Evolutionary conservation across 1,140 invertebrate species (phyloP).

Genomic region (Rhyacophila brunnea): DNA sequence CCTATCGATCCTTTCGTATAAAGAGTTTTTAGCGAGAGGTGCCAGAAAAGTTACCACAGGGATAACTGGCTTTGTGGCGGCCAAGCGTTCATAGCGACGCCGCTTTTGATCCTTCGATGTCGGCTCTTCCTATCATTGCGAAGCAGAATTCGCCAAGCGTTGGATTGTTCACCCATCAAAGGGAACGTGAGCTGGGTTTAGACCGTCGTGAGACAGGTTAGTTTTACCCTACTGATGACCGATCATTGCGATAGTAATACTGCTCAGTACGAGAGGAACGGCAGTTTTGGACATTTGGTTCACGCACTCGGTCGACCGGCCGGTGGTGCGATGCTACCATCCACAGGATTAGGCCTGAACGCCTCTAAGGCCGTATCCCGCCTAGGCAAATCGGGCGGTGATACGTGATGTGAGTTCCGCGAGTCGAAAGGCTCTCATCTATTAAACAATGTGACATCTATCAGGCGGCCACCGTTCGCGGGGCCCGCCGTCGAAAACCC

Average conservation of each 20-base stretch:
- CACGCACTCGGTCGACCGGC: constrained; percentile 65
- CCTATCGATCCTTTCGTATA: constrained; percentile 78
- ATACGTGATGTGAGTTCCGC: constrained; percentile 51
- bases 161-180: no score
- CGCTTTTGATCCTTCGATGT: constrained; percentile 83
- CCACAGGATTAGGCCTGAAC: constrained; percentile 80
- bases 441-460: constrained; percentile 58
- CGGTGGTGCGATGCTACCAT: constrained; percentile 77
- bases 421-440: constrained; percentile 56
- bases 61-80: constrained; percentile 72
- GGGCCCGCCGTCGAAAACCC: constrained; percentile 80
- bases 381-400: constrained; percentile 60
- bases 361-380: constrained; percentile 77
- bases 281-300: constrained; percentile 73
- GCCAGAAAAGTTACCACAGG: constrained; percentile 84
- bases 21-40: constrained; percentile 76
- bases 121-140: constrained; percentile 85
- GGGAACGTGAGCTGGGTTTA: constrained; percentile 77
- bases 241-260: constrained; percentile 58
- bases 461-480: constrained; percentile 69
- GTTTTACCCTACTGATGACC: constrained; percentile 51
- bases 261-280: constrained; percentile 64
- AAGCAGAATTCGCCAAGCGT: constrained; percentile 82
- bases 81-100: constrained; percentile 76
- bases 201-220: constrained; percentile 52